Percentiles rank a stretch among this genome's conserved stretches.
phyloP scores from a whole-genome alignment of 2,888 invertebrate species.

The Archaeoteleia sp. region DNA sequence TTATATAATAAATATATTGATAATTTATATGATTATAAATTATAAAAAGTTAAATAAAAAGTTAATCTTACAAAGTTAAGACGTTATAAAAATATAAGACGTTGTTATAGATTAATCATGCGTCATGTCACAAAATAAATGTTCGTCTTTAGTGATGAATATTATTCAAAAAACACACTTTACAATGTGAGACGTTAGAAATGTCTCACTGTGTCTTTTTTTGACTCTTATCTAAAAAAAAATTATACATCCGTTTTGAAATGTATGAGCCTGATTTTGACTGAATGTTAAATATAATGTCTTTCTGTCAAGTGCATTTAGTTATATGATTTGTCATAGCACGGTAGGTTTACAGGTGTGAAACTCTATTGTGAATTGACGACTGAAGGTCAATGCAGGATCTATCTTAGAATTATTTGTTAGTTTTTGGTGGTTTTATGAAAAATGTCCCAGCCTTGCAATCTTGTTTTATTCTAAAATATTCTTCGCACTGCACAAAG shows the following conservation, averaged over 20 bases:
- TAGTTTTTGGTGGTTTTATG: conserved; percentile 17
- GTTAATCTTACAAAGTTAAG: too few relatives aligned
- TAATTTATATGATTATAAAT: too few relatives aligned
- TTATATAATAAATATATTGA: too few relatives aligned
- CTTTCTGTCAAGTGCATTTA: conserved; percentile 8
- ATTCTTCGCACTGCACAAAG: conserved; percentile 25
- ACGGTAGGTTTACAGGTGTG: conserved; percentile 12
- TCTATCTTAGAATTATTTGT: conserved; percentile 33
- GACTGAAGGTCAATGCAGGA: conserved; percentile 28
- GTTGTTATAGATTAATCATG: too few relatives aligned
- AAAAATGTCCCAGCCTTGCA: conserved; percentile 23
- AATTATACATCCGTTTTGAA: conserved; percentile 19
- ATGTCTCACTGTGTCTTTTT: too few relatives aligned
- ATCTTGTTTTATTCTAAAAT: not conserved
- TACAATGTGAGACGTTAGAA: too few relatives aligned
- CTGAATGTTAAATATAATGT: conserved; percentile 9
- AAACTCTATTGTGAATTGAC: conserved; percentile 5
- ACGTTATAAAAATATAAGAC: too few relatives aligned
- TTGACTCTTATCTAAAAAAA: not conserved
- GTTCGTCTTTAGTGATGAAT: too few relatives aligned
- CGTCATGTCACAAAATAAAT: too few relatives aligned
- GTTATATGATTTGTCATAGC: conserved; percentile 12
- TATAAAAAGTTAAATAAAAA: too few relatives aligned
- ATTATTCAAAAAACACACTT: too few relatives aligned
- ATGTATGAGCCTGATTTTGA: conserved; percentile 10